Percentiles rank a stretch among this genome's conserved stretches.
Evolutionary conservation across 2,888 invertebrate genomes (phyloP).

Genomic region (Andrena marginata): DNA sequence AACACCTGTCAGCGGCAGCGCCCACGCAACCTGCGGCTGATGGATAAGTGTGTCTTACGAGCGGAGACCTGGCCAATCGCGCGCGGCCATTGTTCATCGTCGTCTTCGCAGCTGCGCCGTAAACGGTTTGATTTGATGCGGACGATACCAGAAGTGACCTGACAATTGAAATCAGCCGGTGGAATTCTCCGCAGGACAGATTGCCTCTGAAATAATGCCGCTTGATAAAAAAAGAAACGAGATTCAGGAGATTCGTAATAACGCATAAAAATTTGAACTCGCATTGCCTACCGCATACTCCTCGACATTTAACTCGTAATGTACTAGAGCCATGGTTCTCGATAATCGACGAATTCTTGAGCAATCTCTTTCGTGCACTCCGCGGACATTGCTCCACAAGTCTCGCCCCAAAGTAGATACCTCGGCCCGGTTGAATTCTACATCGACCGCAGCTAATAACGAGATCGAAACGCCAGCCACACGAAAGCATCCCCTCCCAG

Average conservation of each 20-base stretch:
- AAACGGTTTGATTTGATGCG: slow-evolving; percentile 41
- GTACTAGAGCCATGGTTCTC: too few relatives aligned
- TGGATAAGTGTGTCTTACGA: slow-evolving; percentile 71
- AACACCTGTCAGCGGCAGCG: slow-evolving; percentile 62
- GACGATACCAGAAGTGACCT: slow-evolving; percentile 17
- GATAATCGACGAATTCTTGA: neutral
- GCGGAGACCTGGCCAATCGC: slow-evolving; percentile 48
- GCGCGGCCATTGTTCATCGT: slow-evolving; percentile 63
- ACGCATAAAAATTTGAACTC: too few relatives aligned
- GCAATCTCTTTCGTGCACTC: neutral
- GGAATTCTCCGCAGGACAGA: neutral
- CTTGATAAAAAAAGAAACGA: neutral
- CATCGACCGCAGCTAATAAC: neutral
- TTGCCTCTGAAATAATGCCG: neutral
- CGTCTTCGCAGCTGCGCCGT: slow-evolving; percentile 46
- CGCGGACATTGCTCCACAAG: neutral
- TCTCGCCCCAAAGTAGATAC: neutral
- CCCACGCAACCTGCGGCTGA: slow-evolving; percentile 58
- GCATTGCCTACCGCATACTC: too few relatives aligned
- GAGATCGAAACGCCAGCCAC: neutral
- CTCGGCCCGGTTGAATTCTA: neutral
- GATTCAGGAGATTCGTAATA: too few relatives aligned
- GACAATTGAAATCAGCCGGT: slow-evolving; percentile 47
- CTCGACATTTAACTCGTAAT: too few relatives aligned
- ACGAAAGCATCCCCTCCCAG: neutral